These are phyloP conservation scores for Lethrus apterus DNA, from an alignment of 1,140 invertebrate genomes.

Conservation along the genomic window DNA sequence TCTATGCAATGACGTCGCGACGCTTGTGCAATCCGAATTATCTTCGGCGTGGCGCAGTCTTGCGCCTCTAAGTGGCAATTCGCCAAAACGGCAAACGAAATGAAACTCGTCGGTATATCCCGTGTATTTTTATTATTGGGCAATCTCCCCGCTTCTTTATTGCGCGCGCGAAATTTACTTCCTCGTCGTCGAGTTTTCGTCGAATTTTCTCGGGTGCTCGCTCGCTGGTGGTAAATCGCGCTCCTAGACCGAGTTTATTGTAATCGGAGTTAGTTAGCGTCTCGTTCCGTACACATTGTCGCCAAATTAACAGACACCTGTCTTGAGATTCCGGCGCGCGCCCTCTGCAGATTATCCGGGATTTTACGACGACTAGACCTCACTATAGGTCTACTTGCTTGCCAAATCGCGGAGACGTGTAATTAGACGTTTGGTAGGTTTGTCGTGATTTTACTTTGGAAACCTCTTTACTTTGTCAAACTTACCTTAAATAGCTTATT, in stretches of 20 bases:
- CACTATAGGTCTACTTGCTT: too few relatives aligned
- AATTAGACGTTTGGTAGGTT: constrained; percentile 31
- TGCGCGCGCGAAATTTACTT: neutral
- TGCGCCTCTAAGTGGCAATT: neutral
- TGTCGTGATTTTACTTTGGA: constrained; percentile 21
- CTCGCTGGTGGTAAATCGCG: neutral
- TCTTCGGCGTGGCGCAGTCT: neutral
- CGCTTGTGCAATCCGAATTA: neutral
- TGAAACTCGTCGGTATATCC: neutral
- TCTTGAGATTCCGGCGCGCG: constrained; percentile 24
- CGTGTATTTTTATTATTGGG: neutral
- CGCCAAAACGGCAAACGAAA: neutral
- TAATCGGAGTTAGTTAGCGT: too few relatives aligned
- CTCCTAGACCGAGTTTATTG: too few relatives aligned
- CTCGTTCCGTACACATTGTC: constrained; percentile 36
- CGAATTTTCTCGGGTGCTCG: neutral
- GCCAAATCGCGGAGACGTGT: constrained; percentile 22
- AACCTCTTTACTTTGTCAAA: neutral
- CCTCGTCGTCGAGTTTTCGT: neutral
- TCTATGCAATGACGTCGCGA: too few relatives aligned
- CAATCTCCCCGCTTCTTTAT: neutral
- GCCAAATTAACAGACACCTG: constrained; percentile 37
- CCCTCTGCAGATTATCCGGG: constrained; percentile 19
- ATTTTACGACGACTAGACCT: too few relatives aligned
- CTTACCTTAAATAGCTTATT: too few relatives aligned